phyloP scores from a whole-genome alignment of 2,113 vertebrate genomes.

The Fregata magnificens region DNA sequence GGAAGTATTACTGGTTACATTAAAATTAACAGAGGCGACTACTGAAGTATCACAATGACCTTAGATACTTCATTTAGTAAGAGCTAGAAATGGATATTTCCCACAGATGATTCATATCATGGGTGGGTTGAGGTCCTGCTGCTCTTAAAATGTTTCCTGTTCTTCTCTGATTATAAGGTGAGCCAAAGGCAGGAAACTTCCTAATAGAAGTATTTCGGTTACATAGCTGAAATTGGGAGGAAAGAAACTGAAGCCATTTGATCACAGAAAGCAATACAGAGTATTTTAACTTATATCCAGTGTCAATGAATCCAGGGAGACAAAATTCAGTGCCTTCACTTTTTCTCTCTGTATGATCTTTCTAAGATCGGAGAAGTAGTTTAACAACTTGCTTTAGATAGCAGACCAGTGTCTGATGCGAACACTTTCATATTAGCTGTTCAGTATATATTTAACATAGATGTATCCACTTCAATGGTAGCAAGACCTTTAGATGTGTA shows the following conservation, averaged over 20 bases:
- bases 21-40: neutral
- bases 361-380: neutral
- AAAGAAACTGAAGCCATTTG: neutral
- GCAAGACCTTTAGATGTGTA: neutral
- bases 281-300: neutral
- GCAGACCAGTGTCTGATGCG: neutral
- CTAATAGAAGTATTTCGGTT: neutral
- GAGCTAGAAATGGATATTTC: neutral
- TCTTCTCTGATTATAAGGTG: neutral
- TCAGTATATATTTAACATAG: neutral
- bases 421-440: neutral
- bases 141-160: neutral
- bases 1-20: neutral
- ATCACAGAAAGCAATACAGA: neutral
- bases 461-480: neutral
- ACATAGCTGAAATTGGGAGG: neutral
- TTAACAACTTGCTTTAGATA: neutral
- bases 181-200: neutral
- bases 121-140: neutral
- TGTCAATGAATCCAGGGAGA: neutral
- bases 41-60: neutral
- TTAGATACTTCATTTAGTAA: neutral
- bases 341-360: neutral
- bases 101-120: neutral
- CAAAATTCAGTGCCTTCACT: neutral